Evolutionary conservation across 2,113 vertebrate species (phyloP), one percentile per base, ranked within the genome.

Genomic region (Globicephala melas): DNA sequence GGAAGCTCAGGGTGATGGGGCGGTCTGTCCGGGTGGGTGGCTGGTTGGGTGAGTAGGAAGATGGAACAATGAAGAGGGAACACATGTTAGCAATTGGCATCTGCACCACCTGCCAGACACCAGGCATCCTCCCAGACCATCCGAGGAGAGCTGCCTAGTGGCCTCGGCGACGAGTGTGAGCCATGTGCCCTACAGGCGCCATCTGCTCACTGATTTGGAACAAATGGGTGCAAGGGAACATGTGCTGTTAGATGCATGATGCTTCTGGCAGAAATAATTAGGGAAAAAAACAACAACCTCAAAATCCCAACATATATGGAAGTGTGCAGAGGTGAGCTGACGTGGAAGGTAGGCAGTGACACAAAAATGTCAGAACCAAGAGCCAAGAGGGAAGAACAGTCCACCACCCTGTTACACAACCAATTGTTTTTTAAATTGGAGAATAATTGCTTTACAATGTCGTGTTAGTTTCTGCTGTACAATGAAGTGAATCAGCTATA

Each of bases 61-160:
- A 79, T 3, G 17, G 87, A 89, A 97, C 79, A 94, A 95, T 95
- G 90, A 88, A 89, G 80, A 84, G 28, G 50, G 25, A 97, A 67
- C 76, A 95, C 89, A 84, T 97, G 95, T 80, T 91, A 95, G 87
- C 67, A 91, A 92, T 53, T 93, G 95, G 87, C 85, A 81, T 82
- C 84, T 36, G 31, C 2, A 14, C 80, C 3, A 5, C 76, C 17
- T 26, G 80, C 98, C 97, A 98, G 96, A 98, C 80, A 90, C 97
- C 65, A 41, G 33, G 71, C 10, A 1, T 47, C 50, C 76, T 84
- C 94, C 0, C 11, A 53, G 97, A 98, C 97, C 97, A 98, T 96
- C 97, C 7, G 9, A 91, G 88, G 81, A 97, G 97, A 90, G 77
- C 21, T 28, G 70, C 47, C n/a, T 25, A 0, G 11, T 8, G 47